phyloP scores from a whole-genome alignment of 2,888 invertebrate genomes.

The Lydus trimaculatus region DNA sequence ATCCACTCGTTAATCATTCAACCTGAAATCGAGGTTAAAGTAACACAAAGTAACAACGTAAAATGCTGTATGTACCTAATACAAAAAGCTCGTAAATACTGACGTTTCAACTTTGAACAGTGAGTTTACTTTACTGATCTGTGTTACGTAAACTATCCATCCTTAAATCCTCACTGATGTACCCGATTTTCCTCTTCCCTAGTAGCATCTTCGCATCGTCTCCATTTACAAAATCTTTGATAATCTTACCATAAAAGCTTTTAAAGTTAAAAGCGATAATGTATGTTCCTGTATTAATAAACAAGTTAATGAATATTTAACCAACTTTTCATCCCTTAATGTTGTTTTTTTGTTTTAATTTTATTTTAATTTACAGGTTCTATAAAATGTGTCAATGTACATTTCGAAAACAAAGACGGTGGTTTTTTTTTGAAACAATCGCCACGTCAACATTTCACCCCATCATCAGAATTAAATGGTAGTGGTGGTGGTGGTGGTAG shows the following conservation, averaged over 20 bases:
- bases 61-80: no score
- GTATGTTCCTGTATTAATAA: not conserved
- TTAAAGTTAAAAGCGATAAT: not conserved
- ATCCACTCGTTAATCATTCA: no score
- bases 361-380: constrained; percentile 66
- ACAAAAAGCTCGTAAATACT: no score
- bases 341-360: not conserved
- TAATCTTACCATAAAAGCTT: not conserved
- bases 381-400: constrained; percentile 81
- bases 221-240: not conserved
- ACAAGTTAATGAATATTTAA: not conserved
- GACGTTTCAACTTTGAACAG: not conserved
- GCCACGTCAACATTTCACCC: constrained; percentile 73
- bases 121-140: no score
- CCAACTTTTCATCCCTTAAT: not conserved
- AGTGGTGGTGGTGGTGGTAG: constrained; percentile 36
- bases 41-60: no score
- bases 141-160: not conserved
- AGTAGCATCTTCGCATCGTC: not conserved
- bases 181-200: not conserved
- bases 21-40: no score
- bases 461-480: constrained; percentile 29
- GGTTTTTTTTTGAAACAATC: constrained; percentile 89
- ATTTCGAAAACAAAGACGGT: constrained; percentile 90
- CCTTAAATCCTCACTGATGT: not conserved